phyloP scores from a whole-genome alignment of 2,797 vertebrate genomes.

The Protonibea diacanthus region DNA sequence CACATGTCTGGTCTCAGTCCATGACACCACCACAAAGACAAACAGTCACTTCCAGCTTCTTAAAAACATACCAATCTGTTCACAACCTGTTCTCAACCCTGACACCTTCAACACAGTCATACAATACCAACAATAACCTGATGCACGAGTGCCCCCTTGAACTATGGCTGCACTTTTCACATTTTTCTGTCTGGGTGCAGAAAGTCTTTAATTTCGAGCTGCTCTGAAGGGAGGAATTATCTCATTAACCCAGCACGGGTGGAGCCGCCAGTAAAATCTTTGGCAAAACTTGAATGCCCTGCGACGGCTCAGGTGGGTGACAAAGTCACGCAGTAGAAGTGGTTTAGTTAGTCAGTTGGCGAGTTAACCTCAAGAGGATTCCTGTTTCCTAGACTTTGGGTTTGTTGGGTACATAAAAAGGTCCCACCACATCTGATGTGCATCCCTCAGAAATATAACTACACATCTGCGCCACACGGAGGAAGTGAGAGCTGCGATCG shows the following conservation, averaged over 20 bases:
- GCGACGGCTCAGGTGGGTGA: neutral
- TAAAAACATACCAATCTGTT: slow-evolving; percentile 14
- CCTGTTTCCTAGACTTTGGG: neutral
- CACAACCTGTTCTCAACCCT: slow-evolving; percentile 7
- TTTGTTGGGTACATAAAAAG: neutral
- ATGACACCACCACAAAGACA: neutral
- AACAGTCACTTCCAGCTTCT: neutral
- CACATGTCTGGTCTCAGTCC: neutral
- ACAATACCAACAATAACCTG: neutral
- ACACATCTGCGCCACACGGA: neutral
- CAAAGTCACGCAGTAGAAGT: neutral
- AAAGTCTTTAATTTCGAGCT: slow-evolving; percentile 1
- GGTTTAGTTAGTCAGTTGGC: neutral
- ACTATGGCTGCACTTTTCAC: neutral
- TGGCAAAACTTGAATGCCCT: neutral
- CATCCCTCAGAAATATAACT: neutral
- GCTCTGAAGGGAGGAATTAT: neutral
- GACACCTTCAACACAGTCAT: neutral
- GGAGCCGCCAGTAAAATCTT: slow-evolving; percentile 1
- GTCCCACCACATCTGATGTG: neutral
- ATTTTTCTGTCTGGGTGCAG: neutral
- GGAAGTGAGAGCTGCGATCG: neutral
- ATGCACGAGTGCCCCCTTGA: neutral
- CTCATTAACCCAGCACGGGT: neutral
- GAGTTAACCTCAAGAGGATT: neutral